These are phyloP conservation scores for Hyphantria cunea DNA, from an alignment of 1,140 invertebrate genomes.

Conservation along the genomic window DNA sequence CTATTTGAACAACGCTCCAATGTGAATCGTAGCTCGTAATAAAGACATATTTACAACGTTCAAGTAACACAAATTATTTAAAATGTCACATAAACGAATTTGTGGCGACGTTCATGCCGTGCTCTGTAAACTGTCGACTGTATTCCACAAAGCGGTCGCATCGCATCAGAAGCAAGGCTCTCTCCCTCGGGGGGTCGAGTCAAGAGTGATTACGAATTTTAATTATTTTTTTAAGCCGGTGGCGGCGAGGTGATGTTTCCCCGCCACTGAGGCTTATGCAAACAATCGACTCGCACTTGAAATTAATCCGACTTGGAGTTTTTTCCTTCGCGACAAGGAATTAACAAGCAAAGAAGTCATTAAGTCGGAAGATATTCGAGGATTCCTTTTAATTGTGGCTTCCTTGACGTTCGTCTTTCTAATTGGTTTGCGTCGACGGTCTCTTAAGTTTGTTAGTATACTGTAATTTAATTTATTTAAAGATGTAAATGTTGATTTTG, in stretches of 20 bases:
- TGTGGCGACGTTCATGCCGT: conserved; percentile 22
- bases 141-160: conserved; percentile 41
- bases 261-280: conserved; percentile 75
- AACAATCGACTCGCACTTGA: conserved; percentile 80
- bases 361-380: conserved; percentile 79
- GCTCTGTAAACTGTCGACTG: conserved; percentile 36
- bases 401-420: conserved; percentile 71
- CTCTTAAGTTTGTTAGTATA: conserved; percentile 48
- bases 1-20: conserved; percentile 47
- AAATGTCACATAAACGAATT: conserved; percentile 44
- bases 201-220: conserved; percentile 82
- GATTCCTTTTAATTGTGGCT: conserved; percentile 79
- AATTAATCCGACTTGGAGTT: conserved; percentile 77
- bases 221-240: conserved; percentile 82
- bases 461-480: conserved; percentile 1
- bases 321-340: conserved; percentile 79
- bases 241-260: conserved; percentile 79
- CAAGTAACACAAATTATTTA: conserved; percentile 47
- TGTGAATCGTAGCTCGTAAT: conserved; percentile 55
- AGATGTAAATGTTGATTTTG: conserved; percentile 15
- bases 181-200: conserved; percentile 65
- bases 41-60: conserved; percentile 62
- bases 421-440: conserved; percentile 76
- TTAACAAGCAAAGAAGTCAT: conserved; percentile 82
- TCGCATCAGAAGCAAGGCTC: conserved; percentile 40